Percentiles rank a stretch among this genome's conserved stretches.
These are phyloP conservation scores for Brachyistius frenatus DNA, from an alignment of 2,113 vertebrate species.

Conservation along the genomic window DNA sequence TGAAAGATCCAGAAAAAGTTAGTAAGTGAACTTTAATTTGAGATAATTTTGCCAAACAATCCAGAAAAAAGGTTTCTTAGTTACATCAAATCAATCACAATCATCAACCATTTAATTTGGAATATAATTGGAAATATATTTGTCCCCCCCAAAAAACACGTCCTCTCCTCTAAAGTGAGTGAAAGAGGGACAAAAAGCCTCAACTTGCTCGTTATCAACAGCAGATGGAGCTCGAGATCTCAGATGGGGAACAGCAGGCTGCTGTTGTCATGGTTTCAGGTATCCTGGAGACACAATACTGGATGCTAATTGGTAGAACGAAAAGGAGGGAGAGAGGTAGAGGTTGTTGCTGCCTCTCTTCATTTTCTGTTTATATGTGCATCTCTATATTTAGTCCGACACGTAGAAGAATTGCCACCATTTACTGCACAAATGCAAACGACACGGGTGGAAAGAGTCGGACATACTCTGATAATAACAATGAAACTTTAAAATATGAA, in stretches of 20 bases:
- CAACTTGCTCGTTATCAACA: conserved; percentile 38
- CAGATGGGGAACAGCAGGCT: conserved; percentile 22
- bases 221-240: conserved; percentile 64
- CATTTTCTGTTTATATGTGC: conserved; percentile 4
- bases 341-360: conserved; percentile 10
- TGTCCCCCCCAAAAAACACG: no score
- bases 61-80: no score
- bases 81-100: no score
- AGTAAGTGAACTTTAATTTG: background rate
- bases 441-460: background rate
- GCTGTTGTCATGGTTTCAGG: conserved; percentile 78
- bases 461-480: background rate
- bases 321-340: conserved; percentile 2
- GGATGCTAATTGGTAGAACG: conserved; percentile 71
- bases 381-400: conserved; percentile 57
- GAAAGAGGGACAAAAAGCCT: background rate
- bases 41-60: no score
- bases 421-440: background rate
- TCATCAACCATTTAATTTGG: no score
- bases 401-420: conserved; percentile 3
- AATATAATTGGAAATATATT: no score
- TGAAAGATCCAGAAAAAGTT: background rate
- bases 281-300: conserved; percentile 60
- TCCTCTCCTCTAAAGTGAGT: background rate
- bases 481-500: background rate